Conservation (phyloP, 2,113 vertebrate species). For the Apistogramma diplotaenia region DNA sequence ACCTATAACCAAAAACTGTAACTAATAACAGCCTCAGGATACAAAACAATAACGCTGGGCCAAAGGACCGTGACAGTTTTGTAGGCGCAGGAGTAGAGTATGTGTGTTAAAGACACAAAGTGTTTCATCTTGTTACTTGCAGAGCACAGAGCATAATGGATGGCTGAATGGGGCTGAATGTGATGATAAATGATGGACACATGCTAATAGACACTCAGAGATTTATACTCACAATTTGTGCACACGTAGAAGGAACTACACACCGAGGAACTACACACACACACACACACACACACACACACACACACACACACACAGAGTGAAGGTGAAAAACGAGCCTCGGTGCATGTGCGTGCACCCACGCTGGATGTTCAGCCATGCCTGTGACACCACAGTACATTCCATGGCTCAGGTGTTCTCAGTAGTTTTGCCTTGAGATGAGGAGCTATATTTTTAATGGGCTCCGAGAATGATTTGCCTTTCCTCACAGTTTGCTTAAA, state of each 20-base stretch:
- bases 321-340: background rate
- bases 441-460: no score
- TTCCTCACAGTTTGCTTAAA: background rate
- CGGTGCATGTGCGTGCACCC: no score
- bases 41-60: no score
- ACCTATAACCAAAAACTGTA: no score
- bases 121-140: constrained; percentile 11
- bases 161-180: background rate
- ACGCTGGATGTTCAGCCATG: background rate
- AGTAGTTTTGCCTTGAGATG: no score
- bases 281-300: background rate
- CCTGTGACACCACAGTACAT: background rate
- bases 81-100: no score
- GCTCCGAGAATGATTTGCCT: background rate
- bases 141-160: constrained; percentile 4
- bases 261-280: background rate
- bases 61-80: background rate
- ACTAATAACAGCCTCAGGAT: no score
- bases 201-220: background rate
- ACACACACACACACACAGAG: background rate
- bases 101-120: no score
- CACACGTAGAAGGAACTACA: background rate
- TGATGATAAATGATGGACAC: background rate
- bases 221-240: background rate
- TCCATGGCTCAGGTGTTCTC: no score